These are phyloP conservation scores for Saccopteryx leptura DNA, from an alignment of 2,113 vertebrate species.

Conservation along the genomic window DNA sequence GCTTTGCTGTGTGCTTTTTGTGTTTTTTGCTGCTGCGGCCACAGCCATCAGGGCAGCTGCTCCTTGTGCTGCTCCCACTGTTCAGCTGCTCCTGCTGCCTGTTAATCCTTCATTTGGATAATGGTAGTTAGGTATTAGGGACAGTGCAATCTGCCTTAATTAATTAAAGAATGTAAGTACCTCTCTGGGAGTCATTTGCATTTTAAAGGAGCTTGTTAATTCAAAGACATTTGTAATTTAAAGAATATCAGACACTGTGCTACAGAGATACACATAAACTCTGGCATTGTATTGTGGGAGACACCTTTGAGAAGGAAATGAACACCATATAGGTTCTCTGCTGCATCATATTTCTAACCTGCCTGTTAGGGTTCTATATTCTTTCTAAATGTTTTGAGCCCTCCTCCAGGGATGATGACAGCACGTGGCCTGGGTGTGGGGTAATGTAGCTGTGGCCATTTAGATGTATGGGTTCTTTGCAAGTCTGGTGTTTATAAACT, in stretches of 20 bases:
- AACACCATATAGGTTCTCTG: background rate
- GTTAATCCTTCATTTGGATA: background rate
- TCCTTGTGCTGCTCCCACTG: background rate
- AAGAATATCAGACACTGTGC: conserved; percentile 44
- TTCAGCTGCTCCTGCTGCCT: background rate
- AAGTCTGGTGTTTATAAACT: conserved; percentile 58
- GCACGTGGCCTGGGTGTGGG: background rate
- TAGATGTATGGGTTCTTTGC: background rate
- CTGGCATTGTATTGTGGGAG: background rate
- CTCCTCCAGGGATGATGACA: background rate
- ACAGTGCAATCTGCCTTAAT: conserved; percentile 61
- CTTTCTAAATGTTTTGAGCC: conserved; percentile 33
- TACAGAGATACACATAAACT: conserved; percentile 27
- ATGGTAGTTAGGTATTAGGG: conserved; percentile 19
- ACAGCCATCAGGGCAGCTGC: accelerated
- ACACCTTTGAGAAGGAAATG: background rate
- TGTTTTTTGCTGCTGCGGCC: background rate
- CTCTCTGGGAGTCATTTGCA: conserved; percentile 66
- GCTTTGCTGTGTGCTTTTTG: too few species aligned
- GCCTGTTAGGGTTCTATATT: background rate
- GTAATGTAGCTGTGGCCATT: conserved; percentile 7
- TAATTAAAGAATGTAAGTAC: conserved; percentile 64
- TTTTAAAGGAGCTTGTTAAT: conserved; percentile 71
- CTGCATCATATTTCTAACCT: background rate
- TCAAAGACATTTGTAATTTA: conserved; percentile 70